Conservation (phyloP, 2,888 invertebrate species). For the Onthophagus sagittarius region DNA sequence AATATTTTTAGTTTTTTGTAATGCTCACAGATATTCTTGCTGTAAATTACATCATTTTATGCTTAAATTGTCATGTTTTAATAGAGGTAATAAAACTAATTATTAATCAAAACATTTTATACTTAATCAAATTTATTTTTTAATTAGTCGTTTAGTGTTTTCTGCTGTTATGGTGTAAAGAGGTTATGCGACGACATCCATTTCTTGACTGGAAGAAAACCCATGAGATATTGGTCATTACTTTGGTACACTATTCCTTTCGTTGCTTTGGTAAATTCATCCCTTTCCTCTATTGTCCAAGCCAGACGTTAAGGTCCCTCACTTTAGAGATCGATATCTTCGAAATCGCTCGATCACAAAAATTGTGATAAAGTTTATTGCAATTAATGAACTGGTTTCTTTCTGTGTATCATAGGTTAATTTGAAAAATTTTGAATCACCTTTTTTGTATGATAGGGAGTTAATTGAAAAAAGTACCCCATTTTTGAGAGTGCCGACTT, state of each 20-base stretch:
- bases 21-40: conserved; percentile 17
- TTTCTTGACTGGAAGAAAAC: conserved; percentile 29
- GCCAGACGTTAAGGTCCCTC: too few relatives aligned
- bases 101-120: neutral
- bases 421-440: too few relatives aligned
- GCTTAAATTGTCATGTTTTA: conserved; percentile 16
- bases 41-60: conserved; percentile 20
- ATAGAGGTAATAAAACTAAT: conserved; percentile 16
- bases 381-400: too few relatives aligned
- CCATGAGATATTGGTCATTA: conserved; percentile 28
- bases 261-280: conserved; percentile 27
- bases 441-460: too few relatives aligned
- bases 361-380: too few relatives aligned
- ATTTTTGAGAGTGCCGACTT: too few relatives aligned
- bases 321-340: too few relatives aligned
- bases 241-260: conserved; percentile 31
- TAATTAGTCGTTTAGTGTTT: conserved; percentile 24
- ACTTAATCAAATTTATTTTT: neutral
- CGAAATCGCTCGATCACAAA: too few relatives aligned
- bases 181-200: conserved; percentile 34
- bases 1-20: conserved; percentile 20
- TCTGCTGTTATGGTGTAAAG: conserved; percentile 32
- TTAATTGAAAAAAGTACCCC: too few relatives aligned
- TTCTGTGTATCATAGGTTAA: too few relatives aligned
- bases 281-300: neutral